Percentiles rank a stretch among this genome's conserved stretches.
phyloP scores from a whole-genome alignment of 1,140 invertebrate species.

The Aphelinus atriplicis region DNA sequence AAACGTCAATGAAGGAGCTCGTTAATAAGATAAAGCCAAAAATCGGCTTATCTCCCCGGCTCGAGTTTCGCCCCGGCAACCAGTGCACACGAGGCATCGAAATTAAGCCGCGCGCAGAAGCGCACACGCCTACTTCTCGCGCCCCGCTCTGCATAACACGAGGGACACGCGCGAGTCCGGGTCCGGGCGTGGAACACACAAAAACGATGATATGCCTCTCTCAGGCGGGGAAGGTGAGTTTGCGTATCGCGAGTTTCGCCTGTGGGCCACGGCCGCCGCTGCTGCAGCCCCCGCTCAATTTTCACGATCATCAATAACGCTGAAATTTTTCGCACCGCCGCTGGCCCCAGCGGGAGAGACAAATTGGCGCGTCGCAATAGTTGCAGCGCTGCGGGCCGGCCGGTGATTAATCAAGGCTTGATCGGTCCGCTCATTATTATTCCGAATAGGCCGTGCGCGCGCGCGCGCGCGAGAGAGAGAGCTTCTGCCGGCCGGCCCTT shows the following conservation, averaged over 20 bases:
- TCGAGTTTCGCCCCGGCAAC: background rate
- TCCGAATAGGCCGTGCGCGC: conserved; percentile 44
- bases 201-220: no score
- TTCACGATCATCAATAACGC: conserved; percentile 43
- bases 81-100: no score
- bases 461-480: conserved; percentile 13
- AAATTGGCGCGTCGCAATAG: conserved; percentile 42
- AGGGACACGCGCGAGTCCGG: no score
- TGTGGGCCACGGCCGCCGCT: background rate
- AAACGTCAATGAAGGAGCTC: conserved; percentile 5
- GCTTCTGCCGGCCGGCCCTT: background rate
- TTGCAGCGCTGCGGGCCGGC: conserved; percentile 16
- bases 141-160: no score
- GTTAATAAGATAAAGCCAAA: conserved; percentile 22
- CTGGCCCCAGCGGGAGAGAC: conserved; percentile 6
- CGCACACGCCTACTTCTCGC: background rate
- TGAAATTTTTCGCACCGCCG: conserved; percentile 29
- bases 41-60: background rate
- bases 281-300: conserved; percentile 30
- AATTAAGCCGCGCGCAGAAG: background rate
- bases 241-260: no score
- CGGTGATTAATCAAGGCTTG: conserved; percentile 44
- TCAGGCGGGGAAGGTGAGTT: no score
- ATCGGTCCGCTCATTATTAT: conserved; percentile 45
- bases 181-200: no score